Evolutionary conservation across 1,140 invertebrate species (phyloP).

Genomic region (Camponotus pennsylvanicus): DNA sequence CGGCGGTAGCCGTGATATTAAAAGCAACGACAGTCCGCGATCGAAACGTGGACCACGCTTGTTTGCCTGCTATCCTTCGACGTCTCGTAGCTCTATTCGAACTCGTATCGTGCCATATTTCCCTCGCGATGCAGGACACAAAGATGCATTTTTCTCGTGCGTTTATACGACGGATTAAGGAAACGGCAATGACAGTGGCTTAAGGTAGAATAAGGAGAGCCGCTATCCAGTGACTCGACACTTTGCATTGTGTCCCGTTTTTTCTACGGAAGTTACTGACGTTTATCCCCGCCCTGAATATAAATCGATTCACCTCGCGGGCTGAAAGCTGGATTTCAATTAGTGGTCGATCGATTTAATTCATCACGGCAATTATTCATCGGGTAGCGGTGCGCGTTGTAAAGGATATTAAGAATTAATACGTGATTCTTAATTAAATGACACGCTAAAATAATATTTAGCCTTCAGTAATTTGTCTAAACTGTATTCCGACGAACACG

Average conservation of each 20-base stretch:
- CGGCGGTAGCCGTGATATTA: constrained; percentile 52
- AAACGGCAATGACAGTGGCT: constrained; percentile 44
- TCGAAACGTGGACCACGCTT: constrained; percentile 4
- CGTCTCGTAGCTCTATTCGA: constrained; percentile 22
- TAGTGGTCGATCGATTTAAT: constrained; percentile 41
- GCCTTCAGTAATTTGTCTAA: constrained; percentile 5
- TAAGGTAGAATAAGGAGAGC: constrained; percentile 44
- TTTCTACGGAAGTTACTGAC: constrained; percentile 43
- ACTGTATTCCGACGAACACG: constrained; percentile 3
- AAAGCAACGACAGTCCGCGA: constrained; percentile 50
- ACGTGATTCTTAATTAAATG: constrained; percentile 18
- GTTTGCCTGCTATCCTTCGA: constrained; percentile 55
- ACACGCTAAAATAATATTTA: constrained; percentile 27
- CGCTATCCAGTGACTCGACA: constrained; percentile 52
- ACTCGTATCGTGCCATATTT: not conserved
- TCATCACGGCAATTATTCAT: constrained; percentile 28
- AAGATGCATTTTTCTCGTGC: constrained; percentile 64
- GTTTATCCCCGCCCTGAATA: constrained; percentile 28
- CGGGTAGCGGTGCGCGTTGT: not conserved
- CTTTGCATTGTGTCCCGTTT: constrained; percentile 44
- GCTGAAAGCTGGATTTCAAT: constrained; percentile 53
- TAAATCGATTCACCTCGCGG: constrained; percentile 52
- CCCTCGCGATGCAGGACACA: constrained; percentile 36
- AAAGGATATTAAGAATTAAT: constrained; percentile 16
- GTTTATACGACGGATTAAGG: constrained; percentile 69